Evolutionary conservation across 2,888 invertebrate genomes (phyloP).

Genomic region (Philereme transversata): DNA sequence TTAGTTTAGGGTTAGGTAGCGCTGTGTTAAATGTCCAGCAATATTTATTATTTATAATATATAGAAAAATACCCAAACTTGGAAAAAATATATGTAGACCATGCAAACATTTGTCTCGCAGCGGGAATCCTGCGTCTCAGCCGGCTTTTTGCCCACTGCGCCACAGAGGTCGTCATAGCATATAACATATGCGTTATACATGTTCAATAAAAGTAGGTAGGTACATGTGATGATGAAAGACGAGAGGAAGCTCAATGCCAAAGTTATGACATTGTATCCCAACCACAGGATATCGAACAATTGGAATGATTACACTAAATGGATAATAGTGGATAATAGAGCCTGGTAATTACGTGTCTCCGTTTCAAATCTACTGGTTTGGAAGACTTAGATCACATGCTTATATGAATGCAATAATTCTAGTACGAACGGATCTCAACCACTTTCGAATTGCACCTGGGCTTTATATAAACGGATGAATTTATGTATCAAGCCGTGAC

Average conservation of each 20-base stretch:
- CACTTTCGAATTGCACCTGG: background rate
- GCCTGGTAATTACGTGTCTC: constrained; percentile 23
- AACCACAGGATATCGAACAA: constrained; percentile 46
- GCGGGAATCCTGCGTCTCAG: too few relatives aligned
- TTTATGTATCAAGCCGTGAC: constrained; percentile 9
- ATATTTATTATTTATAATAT: too few relatives aligned
- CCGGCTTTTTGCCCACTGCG: too few relatives aligned
- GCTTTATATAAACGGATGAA: constrained; percentile 9
- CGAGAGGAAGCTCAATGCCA: constrained; percentile 30
- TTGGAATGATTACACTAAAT: constrained; percentile 41
- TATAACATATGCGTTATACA: background rate
- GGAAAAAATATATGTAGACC: too few relatives aligned
- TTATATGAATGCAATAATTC: background rate
- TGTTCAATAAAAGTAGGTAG: background rate
- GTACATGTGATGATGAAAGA: constrained; percentile 9
- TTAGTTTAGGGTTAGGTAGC: too few relatives aligned
- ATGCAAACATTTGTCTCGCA: too few relatives aligned
- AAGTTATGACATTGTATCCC: constrained; percentile 20
- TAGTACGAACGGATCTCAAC: constrained; percentile 2
- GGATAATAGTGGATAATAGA: constrained; percentile 41
- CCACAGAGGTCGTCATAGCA: background rate
- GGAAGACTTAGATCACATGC: constrained; percentile 6
- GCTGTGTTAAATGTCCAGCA: too few relatives aligned
- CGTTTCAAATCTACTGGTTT: constrained; percentile 19
- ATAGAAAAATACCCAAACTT: too few relatives aligned